A percentile compares a stretch with the other conserved stretches of the same genome.
These are phyloP conservation scores for Chaunax sp. DNA, from an alignment of 2,797 vertebrate species.

Conservation along the genomic window DNA sequence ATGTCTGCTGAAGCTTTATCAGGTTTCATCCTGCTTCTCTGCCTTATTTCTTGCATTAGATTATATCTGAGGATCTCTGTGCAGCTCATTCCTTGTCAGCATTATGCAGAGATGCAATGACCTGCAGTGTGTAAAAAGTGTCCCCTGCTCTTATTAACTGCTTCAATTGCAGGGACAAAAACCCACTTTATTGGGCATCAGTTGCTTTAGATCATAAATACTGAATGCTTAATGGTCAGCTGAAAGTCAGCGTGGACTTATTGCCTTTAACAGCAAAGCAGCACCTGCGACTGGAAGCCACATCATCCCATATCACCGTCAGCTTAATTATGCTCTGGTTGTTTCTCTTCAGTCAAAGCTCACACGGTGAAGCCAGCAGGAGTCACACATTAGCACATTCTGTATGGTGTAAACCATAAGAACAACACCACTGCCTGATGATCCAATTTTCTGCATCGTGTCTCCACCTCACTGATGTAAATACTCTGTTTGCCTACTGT, in stretches of 20 bases:
- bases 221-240: too few species aligned
- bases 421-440: constrained; percentile 17
- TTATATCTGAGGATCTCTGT: not conserved
- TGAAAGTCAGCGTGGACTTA: constrained; percentile 4
- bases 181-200: too few species aligned
- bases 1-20: constrained; percentile 4
- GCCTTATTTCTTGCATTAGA: not conserved
- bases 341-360: constrained; percentile 12
- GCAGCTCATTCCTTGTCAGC: not conserved
- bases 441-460: constrained; percentile 28
- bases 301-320: not conserved
- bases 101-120: not conserved
- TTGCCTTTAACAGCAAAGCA: not conserved
- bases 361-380: constrained; percentile 2
- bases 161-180: constrained; percentile 2
- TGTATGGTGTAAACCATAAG: constrained; percentile 19
- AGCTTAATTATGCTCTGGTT: not conserved
- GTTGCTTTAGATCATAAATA: too few species aligned
- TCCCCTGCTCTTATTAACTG: not conserved
- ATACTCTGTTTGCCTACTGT: constrained; percentile 17
- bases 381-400: constrained; percentile 7
- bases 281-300: constrained; percentile 6
- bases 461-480: not conserved
- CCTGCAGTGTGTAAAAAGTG: not conserved
- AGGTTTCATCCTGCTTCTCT: not conserved